phyloP scores from a whole-genome alignment of 2,888 invertebrate genomes.

The Sepioteuthis lessoniana region DNA sequence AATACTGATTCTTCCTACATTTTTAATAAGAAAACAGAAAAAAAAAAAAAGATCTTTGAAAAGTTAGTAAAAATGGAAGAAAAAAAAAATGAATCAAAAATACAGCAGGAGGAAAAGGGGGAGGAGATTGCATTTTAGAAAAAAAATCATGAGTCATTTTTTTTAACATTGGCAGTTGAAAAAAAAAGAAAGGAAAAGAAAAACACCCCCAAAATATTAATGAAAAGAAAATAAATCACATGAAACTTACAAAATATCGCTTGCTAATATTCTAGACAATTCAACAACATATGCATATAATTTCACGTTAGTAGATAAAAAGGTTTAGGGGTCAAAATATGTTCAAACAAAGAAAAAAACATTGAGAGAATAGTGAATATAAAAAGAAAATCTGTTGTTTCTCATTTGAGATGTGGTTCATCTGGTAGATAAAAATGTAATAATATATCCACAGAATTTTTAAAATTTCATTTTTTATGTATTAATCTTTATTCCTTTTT shows the following conservation, averaged over 20 bases:
- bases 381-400: too few relatives aligned
- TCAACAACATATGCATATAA: background rate
- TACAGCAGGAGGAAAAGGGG: background rate
- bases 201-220: constrained; percentile 20
- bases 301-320: background rate
- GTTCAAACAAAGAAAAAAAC: background rate
- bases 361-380: background rate
- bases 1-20: background rate
- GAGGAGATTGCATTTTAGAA: background rate
- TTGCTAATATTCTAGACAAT: background rate
- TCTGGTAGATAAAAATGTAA: background rate
- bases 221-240: background rate
- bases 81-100: background rate
- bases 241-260: background rate
- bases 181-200: background rate
- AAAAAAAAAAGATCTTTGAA: background rate
- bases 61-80: background rate
- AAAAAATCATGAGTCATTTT: background rate
- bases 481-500: too few relatives aligned
- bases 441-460: background rate
- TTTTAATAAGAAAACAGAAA: background rate
- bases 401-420: background rate
- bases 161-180: background rate
- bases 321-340: background rate
- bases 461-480: background rate